Evolutionary conservation across 2,888 invertebrate genomes (phyloP).

Genomic region (Ptycholaimellus sp.): DNA sequence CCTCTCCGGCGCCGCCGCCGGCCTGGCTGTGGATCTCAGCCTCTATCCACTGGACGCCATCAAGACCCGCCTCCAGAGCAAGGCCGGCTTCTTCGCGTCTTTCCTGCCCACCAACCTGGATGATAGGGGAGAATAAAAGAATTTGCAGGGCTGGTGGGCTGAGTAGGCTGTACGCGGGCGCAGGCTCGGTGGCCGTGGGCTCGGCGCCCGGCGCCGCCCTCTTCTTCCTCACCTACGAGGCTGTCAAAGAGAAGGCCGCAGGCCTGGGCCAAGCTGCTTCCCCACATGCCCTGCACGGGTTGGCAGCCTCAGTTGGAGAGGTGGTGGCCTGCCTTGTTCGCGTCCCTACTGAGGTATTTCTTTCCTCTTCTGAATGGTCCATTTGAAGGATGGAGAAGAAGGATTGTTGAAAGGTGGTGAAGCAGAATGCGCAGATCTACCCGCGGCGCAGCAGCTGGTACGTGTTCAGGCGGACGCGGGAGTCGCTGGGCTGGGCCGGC

Average conservation of each 20-base stretch:
- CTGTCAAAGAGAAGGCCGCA: constrained; percentile 6
- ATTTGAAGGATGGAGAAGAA: constrained; percentile 81
- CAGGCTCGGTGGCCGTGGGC: constrained; percentile 50
- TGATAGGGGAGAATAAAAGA: too few species aligned
- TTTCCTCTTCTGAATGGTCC: too few species aligned
- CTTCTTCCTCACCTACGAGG: constrained; percentile 16
- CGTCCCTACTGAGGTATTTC: constrained; percentile 82
- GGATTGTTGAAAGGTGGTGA: constrained; percentile 21
- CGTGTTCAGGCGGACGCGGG: constrained; percentile 1
- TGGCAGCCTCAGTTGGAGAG: constrained; percentile 63
- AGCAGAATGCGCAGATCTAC: neutral
- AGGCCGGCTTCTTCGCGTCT: constrained; percentile 49
- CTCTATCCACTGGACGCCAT: constrained; percentile 81
- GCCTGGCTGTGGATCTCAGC: constrained; percentile 58
- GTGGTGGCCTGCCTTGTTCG: constrained; percentile 67
- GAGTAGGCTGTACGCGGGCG: constrained; percentile 34
- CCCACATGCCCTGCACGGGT: too few species aligned
- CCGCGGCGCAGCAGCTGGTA: constrained; percentile 2
- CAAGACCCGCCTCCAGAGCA: constrained; percentile 74
- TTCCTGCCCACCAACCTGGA: too few species aligned
- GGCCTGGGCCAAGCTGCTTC: too few species aligned
- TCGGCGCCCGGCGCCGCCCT: constrained; percentile 44
- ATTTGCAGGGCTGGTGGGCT: constrained; percentile 17
- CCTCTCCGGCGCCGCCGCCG: constrained; percentile 59
- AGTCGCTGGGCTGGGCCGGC: constrained; percentile 27